Conservation (phyloP, 1,140 invertebrate species). For the Diachasma alloeum region DNA sequence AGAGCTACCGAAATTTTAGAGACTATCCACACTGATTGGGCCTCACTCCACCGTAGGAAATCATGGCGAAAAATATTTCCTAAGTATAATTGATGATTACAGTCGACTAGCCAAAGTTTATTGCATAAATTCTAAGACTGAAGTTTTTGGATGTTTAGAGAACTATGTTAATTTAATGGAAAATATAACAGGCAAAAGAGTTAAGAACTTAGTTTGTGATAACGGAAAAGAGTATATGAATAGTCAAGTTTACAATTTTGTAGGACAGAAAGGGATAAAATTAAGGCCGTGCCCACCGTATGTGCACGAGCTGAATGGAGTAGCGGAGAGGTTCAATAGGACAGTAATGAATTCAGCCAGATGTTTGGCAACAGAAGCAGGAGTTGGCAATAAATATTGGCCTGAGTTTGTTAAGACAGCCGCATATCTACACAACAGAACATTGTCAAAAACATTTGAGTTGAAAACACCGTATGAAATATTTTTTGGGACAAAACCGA, state of each 20-base stretch:
- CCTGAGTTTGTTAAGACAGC: slow-evolving; percentile 35
- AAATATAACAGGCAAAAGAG: too few relatives aligned
- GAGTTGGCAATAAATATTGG: slow-evolving; percentile 28
- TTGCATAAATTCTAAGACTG: too few relatives aligned
- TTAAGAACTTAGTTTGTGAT: slow-evolving; percentile 22
- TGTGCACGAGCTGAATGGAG: slow-evolving; percentile 32
- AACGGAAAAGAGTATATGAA: slow-evolving; percentile 31
- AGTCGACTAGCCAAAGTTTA: too few relatives aligned
- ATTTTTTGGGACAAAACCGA: slow-evolving; percentile 20
- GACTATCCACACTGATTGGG: too few relatives aligned
- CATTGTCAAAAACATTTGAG: slow-evolving; percentile 26
- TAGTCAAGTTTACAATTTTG: too few relatives aligned
- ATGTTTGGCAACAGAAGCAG: slow-evolving; percentile 30
- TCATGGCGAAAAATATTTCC: too few relatives aligned
- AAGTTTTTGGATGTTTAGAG: too few relatives aligned
- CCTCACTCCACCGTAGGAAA: too few relatives aligned
- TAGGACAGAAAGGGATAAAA: slow-evolving; percentile 29
- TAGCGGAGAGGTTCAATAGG: slow-evolving; percentile 27
- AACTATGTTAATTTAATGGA: too few relatives aligned
- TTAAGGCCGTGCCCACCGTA: slow-evolving; percentile 28
- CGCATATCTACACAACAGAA: slow-evolving; percentile 37
- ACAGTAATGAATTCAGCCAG: slow-evolving; percentile 32
- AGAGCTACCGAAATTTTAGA: too few relatives aligned
- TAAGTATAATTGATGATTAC: too few relatives aligned
- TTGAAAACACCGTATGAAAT: slow-evolving; percentile 36